Conservation (phyloP, 64 coral and sea anemone genomes). For the Trachythela sp. region DNA sequence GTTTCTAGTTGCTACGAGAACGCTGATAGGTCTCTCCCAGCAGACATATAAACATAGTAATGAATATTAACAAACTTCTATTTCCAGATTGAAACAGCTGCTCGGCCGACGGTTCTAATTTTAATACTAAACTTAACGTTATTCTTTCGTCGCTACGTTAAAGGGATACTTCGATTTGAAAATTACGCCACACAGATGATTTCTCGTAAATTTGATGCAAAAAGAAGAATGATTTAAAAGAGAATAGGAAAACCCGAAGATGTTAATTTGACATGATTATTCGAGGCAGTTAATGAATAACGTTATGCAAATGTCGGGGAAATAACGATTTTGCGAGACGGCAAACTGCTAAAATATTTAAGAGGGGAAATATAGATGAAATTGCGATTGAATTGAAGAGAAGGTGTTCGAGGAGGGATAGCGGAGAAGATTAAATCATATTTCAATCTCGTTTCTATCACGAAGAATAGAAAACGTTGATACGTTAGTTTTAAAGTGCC, state of each 20-base stretch:
- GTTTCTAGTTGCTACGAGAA: neutral
- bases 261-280: neutral
- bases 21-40: neutral
- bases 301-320: neutral
- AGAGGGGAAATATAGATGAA: neutral
- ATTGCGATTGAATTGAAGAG: neutral
- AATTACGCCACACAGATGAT: neutral
- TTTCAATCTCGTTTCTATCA: neutral
- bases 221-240: neutral
- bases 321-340: neutral
- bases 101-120: neutral
- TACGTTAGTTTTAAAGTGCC: too few relatives aligned
- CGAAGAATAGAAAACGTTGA: neutral
- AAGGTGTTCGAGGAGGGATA: neutral
- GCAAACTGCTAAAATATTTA: conserved; percentile 1
- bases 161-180: neutral
- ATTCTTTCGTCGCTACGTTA: neutral
- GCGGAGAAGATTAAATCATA: neutral
- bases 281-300: neutral
- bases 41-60: neutral
- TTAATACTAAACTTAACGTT: neutral
- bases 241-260: neutral
- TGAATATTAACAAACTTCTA: neutral
- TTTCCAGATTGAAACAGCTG: neutral
- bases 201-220: neutral